Base-by-base conservation (phyloP, 2,888 invertebrate species). In the Melinaea menophilus region DNA sequence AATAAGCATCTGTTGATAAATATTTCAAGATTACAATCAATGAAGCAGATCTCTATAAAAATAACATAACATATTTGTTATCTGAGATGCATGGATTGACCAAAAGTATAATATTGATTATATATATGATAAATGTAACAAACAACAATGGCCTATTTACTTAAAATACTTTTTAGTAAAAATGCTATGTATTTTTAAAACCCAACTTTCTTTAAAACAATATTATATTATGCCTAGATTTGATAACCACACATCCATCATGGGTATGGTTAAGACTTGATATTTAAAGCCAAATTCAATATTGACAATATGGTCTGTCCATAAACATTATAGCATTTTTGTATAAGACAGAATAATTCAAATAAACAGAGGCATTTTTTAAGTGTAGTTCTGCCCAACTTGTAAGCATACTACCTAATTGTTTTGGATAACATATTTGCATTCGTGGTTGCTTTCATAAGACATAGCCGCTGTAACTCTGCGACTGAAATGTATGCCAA, bases 401-500 rank as follows among this genome's bases (percentile, higher is more conserved):
- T 64, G 41, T 48, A 61, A 66, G 55, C 57, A 65, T 58, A 67
- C 60, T 48, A 61, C 59, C 56, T 46, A 62, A 65, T 67, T 69
- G 64, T 68, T 68, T 68, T 65, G 60, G 56, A 54, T 45, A 59
- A 55, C n/a, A 63, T 56, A 59, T 58, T 65, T 71, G 70, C 69
- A 62, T 63, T 69, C 69, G 69, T 69, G 66, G 64, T 69, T 58
- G 37, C 65, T 63, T 66, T 63, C 64, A 63, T 69, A 65, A 66
- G 72, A 72, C 71, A 75, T 76, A 76, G 73, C 78, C 80, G 81
- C 79, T 80, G 80, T 77, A 75, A 77, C 66, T 68, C 69, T 75
- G 76, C 62, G 61, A 54, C 64, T 58, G 65, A 59, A 67, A 62
- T 61, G 65, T 60, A 56, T 58, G 51, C 60, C 45, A 65, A 56